These are phyloP conservation scores for Zaprionus vittiger DNA, from an alignment of 1,140 invertebrate species.

Conservation along the genomic window DNA sequence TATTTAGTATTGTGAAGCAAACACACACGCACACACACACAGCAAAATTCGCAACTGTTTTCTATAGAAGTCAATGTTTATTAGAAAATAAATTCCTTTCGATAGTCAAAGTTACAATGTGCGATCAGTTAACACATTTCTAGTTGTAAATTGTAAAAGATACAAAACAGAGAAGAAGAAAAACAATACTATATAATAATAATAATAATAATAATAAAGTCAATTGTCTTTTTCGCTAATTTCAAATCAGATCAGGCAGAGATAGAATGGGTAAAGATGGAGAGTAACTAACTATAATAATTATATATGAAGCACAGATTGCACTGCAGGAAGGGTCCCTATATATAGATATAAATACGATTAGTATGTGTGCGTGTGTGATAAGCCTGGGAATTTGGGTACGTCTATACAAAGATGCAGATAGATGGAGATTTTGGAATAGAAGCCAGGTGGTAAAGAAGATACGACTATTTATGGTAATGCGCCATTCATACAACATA, in stretches of 20 bases:
- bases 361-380: background rate
- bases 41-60: slow-evolving; percentile 14
- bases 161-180: background rate
- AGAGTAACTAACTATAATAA: slow-evolving; percentile 13
- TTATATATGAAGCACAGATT: slow-evolving; percentile 18
- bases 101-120: slow-evolving; percentile 33
- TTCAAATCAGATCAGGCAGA: slow-evolving; percentile 4
- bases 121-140: background rate
- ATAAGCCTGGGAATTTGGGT: background rate
- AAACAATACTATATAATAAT: background rate
- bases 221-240: slow-evolving; percentile 15
- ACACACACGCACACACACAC: background rate
- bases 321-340: background rate
- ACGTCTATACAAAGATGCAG: slow-evolving; percentile 1
- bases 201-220: slow-evolving; percentile 4
- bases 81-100: slow-evolving; percentile 47
- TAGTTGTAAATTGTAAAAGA: slow-evolving; percentile 5
- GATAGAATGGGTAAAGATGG: slow-evolving; percentile 17
- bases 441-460: background rate
- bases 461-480: background rate
- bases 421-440: background rate
- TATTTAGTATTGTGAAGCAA: background rate
- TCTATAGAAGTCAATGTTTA: slow-evolving; percentile 55
- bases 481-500: background rate
- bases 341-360: background rate